phyloP scores from a whole-genome alignment of 2,797 vertebrate species.

The Lepilemur ruficaudatus region DNA sequence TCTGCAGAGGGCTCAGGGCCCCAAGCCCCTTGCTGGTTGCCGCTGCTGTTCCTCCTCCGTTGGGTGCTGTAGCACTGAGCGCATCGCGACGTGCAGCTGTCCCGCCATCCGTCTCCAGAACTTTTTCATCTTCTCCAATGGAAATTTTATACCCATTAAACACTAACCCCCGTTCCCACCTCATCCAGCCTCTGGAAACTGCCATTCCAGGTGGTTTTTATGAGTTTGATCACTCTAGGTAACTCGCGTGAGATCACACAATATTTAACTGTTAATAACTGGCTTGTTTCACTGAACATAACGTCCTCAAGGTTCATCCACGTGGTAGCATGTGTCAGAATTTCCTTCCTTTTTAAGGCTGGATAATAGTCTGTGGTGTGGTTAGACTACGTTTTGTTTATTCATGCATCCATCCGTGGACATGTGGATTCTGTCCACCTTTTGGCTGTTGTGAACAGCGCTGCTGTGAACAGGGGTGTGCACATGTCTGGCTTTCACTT shows the following conservation, averaged over 20 bases:
- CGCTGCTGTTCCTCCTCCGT: accelerated
- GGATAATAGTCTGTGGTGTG: neutral
- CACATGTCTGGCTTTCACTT: neutral
- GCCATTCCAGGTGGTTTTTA: neutral
- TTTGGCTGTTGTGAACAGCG: neutral
- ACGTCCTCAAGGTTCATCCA: neutral
- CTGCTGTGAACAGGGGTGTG: neutral
- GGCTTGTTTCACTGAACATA: neutral
- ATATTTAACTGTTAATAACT: neutral
- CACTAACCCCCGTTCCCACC: neutral
- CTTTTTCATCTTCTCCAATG: neutral
- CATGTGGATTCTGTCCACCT: neutral
- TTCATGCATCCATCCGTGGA: neutral
- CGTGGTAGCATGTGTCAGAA: neutral
- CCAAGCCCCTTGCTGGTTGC: accelerated
- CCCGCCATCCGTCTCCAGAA: neutral
- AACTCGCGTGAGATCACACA: neutral
- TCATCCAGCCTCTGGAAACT: neutral
- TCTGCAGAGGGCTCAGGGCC: neutral
- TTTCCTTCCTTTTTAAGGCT: neutral
- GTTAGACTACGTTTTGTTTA: neutral
- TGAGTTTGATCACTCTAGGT: neutral
- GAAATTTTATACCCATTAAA: neutral
- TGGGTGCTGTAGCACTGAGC: neutral
- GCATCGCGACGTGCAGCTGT: neutral